Percentiles rank a stretch among this genome's conserved stretches.
Conservation (phyloP, 1,140 invertebrate genomes). For the Heliconius nattereri region DNA sequence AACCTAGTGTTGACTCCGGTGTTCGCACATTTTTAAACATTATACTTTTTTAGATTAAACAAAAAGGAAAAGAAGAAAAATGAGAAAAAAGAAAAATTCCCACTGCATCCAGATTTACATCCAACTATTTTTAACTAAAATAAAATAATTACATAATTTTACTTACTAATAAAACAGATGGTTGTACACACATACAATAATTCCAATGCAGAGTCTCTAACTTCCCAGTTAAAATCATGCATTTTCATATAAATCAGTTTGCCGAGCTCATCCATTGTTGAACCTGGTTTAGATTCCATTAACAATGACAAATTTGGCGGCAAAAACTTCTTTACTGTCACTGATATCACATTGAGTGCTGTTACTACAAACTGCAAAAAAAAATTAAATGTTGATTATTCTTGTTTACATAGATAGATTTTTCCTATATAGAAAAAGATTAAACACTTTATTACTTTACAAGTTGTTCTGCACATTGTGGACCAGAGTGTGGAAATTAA, state of each 20-base stretch:
- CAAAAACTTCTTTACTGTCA: conserved; percentile 87
- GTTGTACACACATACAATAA: conserved; percentile 85
- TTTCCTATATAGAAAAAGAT: too few species aligned
- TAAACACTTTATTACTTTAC: too few species aligned
- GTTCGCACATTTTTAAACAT: too few species aligned
- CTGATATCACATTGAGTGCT: conserved; percentile 85
- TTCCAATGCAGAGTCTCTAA: conserved; percentile 88
- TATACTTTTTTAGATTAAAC: too few species aligned
- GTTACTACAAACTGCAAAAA: conserved; percentile 85
- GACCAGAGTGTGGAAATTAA: too few species aligned
- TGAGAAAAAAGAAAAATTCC: too few species aligned
- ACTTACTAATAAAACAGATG: conserved; percentile 86
- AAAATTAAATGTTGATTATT: neutral
- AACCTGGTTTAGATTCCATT: conserved; percentile 84
- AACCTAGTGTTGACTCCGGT: too few species aligned
- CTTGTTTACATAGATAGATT: too few species aligned
- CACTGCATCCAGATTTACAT: too few species aligned
- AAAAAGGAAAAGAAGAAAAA: too few species aligned
- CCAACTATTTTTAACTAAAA: neutral
- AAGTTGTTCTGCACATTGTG: too few species aligned
- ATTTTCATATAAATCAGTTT: conserved; percentile 85
- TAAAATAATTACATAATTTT: neutral
- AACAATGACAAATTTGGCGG: conserved; percentile 87
- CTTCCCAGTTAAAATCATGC: conserved; percentile 87
- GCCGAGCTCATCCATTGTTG: conserved; percentile 84